Base-by-base conservation (phyloP, 1,140 invertebrate species). In the Colletes gigas region DNA sequence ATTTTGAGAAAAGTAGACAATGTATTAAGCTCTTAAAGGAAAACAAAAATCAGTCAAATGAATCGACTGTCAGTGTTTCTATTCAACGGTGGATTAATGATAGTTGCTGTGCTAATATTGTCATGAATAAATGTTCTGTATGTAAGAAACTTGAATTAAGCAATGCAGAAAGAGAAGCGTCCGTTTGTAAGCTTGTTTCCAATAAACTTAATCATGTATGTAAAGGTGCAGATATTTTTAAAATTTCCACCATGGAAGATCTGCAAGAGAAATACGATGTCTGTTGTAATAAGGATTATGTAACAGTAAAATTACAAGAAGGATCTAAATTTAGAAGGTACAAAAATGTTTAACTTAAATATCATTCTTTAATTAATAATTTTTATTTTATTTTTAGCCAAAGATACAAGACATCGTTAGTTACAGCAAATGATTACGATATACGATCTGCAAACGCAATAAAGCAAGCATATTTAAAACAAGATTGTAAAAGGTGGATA, bases 401-500 rank as follows among this genome's bases (percentile, higher is more conserved):
- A 57, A 71, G 83, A 72, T 87, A 92, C 69, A 90, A 92, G 88
- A 94, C 93, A 52, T 93, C 94, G 69, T 93, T 94, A 90, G 79
- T 94, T 19, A 85, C 79, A 8, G 90, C 91, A n/a, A 82, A 89
- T 0, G 90, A 94, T 86, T 90, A 94, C n/a, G 95, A 96, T 90
- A 90, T 91, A 0, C 90, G 93, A 66, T 95, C 95, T 2, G 84
- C 95, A 1, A 89, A 76, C 1, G 77, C 82, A 7, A 68, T 93
- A 7, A 88, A 73, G 60, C 69, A 83, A 10, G 54, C 75, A 12
- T 76, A 85, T 9, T 74, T 91, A 14, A 89, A 86, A 65, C 88
- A 92, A 54, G 83, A 88, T 14, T 94, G 93, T 67, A 82, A 85
- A 73, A 90, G 70, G 65, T 92, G 92, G 66, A 44, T 93, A 12